A percentile compares a stretch with the other conserved stretches of the same genome.
phyloP scores from a whole-genome alignment of 2,797 vertebrate genomes.

The Luscinia megarhynchos region DNA sequence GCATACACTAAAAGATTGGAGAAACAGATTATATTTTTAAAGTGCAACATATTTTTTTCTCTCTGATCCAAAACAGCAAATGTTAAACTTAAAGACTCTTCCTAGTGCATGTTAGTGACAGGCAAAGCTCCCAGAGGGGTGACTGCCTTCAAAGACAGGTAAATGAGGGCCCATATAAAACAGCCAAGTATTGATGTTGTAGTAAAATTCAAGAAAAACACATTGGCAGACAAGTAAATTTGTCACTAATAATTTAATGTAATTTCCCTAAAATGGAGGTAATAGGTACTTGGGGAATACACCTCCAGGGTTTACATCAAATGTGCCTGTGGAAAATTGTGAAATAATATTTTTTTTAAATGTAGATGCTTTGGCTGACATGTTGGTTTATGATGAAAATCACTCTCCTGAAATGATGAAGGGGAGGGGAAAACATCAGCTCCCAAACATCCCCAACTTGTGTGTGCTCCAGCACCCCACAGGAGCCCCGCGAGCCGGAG shows the following conservation, averaged over 20 bases:
- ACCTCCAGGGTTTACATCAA: slow-evolving; percentile 84
- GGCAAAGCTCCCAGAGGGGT: slow-evolving; percentile 79
- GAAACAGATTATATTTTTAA: slow-evolving; percentile 58
- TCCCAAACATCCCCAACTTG: slow-evolving; percentile 1
- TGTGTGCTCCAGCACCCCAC: not conserved
- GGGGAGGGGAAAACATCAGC: slow-evolving; percentile 43
- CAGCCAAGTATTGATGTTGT: slow-evolving; percentile 85
- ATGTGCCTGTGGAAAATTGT: slow-evolving; percentile 79
- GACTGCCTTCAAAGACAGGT: slow-evolving; percentile 83
- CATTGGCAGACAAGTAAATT: slow-evolving; percentile 88
- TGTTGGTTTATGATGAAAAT: slow-evolving; percentile 80
- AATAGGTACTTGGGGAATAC: slow-evolving; percentile 84
- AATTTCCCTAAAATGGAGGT: slow-evolving; percentile 86
- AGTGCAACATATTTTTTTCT: slow-evolving; percentile 71
- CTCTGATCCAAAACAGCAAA: slow-evolving; percentile 74
- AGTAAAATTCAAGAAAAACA: slow-evolving; percentile 85
- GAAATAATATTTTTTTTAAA: slow-evolving; percentile 77
- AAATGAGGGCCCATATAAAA: slow-evolving; percentile 82
- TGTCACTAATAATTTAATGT: slow-evolving; percentile 88
- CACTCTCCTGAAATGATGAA: slow-evolving; percentile 75
- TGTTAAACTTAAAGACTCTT: slow-evolving; percentile 79
- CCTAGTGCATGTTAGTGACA: slow-evolving; percentile 76
- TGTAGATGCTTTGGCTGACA: slow-evolving; percentile 81
- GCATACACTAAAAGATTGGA: slow-evolving; percentile 28
- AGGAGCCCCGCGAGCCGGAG: not conserved